Percentiles rank a stretch among this genome's conserved stretches.
Evolutionary conservation across 2,113 vertebrate species (phyloP).

Genomic region (Cheilinus undulatus): DNA sequence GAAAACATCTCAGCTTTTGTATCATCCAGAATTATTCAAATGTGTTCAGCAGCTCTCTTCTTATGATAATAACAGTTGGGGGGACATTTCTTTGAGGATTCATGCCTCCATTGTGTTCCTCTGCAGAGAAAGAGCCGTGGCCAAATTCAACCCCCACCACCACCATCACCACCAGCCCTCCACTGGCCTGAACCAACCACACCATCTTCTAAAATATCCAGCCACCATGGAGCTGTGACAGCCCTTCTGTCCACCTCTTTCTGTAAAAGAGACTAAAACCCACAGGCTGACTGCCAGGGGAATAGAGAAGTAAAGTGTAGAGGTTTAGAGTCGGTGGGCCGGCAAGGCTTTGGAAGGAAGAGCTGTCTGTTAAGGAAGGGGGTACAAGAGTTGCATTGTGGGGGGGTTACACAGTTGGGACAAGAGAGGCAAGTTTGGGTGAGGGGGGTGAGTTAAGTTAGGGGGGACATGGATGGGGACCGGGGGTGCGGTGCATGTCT

Average conservation of each 20-base stretch:
- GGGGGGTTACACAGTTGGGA: constrained; percentile 64
- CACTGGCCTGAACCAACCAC: constrained; percentile 27
- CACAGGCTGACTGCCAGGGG: constrained; percentile 58
- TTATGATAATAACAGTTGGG: constrained; percentile 81
- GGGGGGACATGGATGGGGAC: constrained; percentile 70
- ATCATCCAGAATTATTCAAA: constrained; percentile 79
- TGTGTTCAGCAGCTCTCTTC: constrained; percentile 74
- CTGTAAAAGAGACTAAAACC: constrained; percentile 60
- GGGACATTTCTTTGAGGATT: constrained; percentile 76
- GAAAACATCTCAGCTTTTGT: constrained; percentile 77
- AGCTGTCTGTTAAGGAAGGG: constrained; percentile 68
- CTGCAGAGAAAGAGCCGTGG: constrained; percentile 68
- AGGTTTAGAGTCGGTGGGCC: constrained; percentile 62
- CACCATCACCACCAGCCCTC: constrained; percentile 34
- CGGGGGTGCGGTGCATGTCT: constrained; percentile 83
- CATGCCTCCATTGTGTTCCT: constrained; percentile 75
- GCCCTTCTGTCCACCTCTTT: constrained; percentile 46
- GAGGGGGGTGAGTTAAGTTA: constrained; percentile 60
- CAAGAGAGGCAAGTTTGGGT: constrained; percentile 63
- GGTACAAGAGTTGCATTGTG: constrained; percentile 9
- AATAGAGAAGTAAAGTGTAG: constrained; percentile 76
- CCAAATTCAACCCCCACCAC: constrained; percentile 73
- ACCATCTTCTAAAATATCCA: constrained; percentile 44
- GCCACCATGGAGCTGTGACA: constrained; percentile 47
- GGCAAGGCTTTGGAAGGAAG: constrained; percentile 70